Evolutionary conservation across 2,797 vertebrate species (phyloP).

Genomic region (Lates japonicus): DNA sequence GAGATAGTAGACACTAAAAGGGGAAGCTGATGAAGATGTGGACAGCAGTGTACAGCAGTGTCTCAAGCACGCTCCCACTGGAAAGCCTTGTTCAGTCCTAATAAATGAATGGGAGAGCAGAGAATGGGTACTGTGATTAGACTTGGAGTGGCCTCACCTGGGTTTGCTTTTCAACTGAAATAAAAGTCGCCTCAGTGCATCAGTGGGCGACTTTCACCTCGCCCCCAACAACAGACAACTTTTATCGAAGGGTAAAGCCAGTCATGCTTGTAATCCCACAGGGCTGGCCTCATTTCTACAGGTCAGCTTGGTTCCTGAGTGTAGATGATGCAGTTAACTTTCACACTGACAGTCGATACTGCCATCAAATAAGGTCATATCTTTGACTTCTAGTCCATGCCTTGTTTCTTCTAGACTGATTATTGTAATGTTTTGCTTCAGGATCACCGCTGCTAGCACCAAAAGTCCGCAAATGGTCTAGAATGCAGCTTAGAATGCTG

Average conservation of each 20-base stretch:
- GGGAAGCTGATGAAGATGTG: not conserved
- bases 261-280: slow-evolving; percentile 29
- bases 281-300: slow-evolving; percentile 32
- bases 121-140: slow-evolving; percentile 59
- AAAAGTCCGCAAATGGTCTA: too few species aligned
- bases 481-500: too few species aligned
- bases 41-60: slow-evolving; percentile 52
- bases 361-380: slow-evolving; percentile 12
- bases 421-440: too few species aligned
- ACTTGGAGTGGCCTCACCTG: slow-evolving; percentile 33
- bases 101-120: slow-evolving; percentile 47
- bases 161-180: slow-evolving; percentile 69
- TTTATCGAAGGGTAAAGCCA: slow-evolving; percentile 47
- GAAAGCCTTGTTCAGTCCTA: too few species aligned
- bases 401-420: too few species aligned
- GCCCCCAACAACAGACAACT: slow-evolving; percentile 46
- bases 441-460: too few species aligned
- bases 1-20: slow-evolving; percentile 21
- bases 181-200: too few species aligned
- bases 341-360: not conserved
- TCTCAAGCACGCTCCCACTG: too few species aligned
- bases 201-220: slow-evolving; percentile 66
- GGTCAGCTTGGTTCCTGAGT: slow-evolving; percentile 17
- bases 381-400: too few species aligned
- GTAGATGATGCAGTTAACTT: slow-evolving; percentile 12